These are phyloP conservation scores for Chloromyia formosa DNA, from an alignment of 2,888 invertebrate genomes.

Conservation along the genomic window DNA sequence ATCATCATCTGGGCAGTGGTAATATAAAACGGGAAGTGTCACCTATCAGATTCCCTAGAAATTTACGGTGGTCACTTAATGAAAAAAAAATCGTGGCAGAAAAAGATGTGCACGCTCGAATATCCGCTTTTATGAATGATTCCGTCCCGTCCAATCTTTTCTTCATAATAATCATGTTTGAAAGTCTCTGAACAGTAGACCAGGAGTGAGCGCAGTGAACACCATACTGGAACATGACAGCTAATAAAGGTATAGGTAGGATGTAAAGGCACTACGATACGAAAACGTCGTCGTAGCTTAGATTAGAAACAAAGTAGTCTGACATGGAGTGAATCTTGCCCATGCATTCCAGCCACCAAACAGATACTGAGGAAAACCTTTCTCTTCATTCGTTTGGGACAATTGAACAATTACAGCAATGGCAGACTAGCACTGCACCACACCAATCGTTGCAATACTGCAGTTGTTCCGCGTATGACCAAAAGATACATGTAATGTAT, in stretches of 20 bases:
- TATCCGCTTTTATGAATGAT: conserved; percentile 18
- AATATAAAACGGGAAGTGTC: conserved; percentile 30
- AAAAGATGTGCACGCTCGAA: conserved; percentile 14
- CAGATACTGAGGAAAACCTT: conserved; percentile 6
- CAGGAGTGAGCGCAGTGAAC: neutral
- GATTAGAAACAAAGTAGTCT: conserved; percentile 4
- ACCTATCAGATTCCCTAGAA: conserved; percentile 39
- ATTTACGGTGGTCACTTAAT: conserved; percentile 29
- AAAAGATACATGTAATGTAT: neutral
- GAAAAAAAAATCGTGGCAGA: conserved; percentile 18
- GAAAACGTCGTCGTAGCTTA: neutral
- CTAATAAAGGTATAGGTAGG: no score
- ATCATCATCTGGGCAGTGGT: neutral
- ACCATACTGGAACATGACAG: no score
- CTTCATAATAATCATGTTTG: neutral
- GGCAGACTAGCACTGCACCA: no score
- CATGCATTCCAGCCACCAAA: neutral
- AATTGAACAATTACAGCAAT: conserved; percentile 15
- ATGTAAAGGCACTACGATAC: no score
- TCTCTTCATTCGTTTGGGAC: conserved; percentile 20
- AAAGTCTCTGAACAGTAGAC: neutral
- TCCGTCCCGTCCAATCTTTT: neutral
- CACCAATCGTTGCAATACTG: no score
- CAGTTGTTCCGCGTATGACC: neutral
- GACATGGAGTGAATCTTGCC: neutral